Evolutionary conservation across 2,888 invertebrate genomes (phyloP), one percentile per base, ranked within the genome.

Genomic region (Monopis laevigella): DNA sequence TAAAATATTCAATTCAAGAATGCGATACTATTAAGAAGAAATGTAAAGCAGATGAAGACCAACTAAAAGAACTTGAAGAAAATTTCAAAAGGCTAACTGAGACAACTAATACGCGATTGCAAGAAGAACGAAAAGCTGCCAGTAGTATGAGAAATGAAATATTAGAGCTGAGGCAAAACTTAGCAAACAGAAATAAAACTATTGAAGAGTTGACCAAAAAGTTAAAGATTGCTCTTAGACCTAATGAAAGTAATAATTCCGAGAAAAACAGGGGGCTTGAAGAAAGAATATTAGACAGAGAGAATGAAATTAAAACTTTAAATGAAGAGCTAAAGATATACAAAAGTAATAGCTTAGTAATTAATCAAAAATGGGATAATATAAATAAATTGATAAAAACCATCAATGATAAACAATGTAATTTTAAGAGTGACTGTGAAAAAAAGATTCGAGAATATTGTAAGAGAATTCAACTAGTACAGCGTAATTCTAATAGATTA

Each of bases 21-120:
- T 88, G 91, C 57, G 84, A 88, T 12, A 90, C 92, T 2, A 80
- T 92, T 47, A 82, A 92, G 45, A 83, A 91, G 47, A 83, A 92
- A 48, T 80, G 92, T 41, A 89, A 92, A 59, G 92, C 93, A 62
- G 92, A 93, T 65, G 92, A 92, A 64, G 91, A 92, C 57, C 82
- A 88, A 39, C 91, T 92, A 63, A 83, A 90, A 47, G 88, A 90
- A 56, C 64, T 90, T 12, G 81, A 87, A 0, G 71, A 84, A 18
- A 88, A 90, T 56, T 69, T 91, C 17, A 88, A 91, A 58, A 82
- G 86, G 4, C 88, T 90, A 61, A 83, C 88, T 0, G 82, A 86
- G 49, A 84, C 83, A 1, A 88, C 88, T 0, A 85, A 86, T 55
- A 71, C 84, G 42, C 82, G 88, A 34, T 85, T 90, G 80, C 83